A percentile compares a stretch with the other conserved stretches of the same genome.
Evolutionary conservation across 1,140 invertebrate species (phyloP).

Genomic region (Mycetomoellerius zeteki): DNA sequence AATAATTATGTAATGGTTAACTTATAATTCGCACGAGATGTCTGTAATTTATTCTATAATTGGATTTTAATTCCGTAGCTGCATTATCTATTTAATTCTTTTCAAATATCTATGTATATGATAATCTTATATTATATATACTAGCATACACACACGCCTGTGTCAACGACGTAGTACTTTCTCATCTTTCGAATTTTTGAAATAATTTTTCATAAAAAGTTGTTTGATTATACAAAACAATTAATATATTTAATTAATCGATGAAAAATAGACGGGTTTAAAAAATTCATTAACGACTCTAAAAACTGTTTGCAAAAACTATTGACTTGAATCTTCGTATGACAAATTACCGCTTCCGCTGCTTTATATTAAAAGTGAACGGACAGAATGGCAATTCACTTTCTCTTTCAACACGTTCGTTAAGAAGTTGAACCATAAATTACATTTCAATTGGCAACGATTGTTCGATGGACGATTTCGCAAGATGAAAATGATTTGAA

Average conservation of each 20-base stretch:
- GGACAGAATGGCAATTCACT: slow-evolving; percentile 37
- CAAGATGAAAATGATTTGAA: neutral
- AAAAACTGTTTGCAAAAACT: neutral
- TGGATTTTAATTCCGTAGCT: neutral
- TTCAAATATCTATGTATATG: slow-evolving; percentile 2
- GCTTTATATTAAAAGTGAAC: slow-evolving; percentile 34
- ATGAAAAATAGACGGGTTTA: neutral
- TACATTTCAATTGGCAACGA: slow-evolving; percentile 59
- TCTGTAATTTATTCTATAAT: neutral
- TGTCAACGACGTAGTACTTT: neutral
- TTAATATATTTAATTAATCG: neutral
- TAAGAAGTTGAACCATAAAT: slow-evolving; percentile 50
- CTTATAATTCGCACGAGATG: slow-evolving; percentile 50
- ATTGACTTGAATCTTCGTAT: slow-evolving; percentile 17
- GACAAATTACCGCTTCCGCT: slow-evolving; percentile 25
- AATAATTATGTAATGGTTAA: slow-evolving; percentile 12
- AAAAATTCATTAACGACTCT: neutral
- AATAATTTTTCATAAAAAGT: neutral
- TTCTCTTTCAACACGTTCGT: slow-evolving; percentile 39
- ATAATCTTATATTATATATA: too few relatives aligned
- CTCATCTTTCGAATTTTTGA: neutral
- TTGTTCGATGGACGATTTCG: slow-evolving; percentile 38
- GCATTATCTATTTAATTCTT: neutral
- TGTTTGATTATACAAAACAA: neutral
- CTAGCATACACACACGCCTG: slow-evolving; percentile 30